Percentiles rank a stretch among this genome's conserved stretches.
Conservation (phyloP, 1,140 invertebrate species). For the Mactra quadrangularis region DNA sequence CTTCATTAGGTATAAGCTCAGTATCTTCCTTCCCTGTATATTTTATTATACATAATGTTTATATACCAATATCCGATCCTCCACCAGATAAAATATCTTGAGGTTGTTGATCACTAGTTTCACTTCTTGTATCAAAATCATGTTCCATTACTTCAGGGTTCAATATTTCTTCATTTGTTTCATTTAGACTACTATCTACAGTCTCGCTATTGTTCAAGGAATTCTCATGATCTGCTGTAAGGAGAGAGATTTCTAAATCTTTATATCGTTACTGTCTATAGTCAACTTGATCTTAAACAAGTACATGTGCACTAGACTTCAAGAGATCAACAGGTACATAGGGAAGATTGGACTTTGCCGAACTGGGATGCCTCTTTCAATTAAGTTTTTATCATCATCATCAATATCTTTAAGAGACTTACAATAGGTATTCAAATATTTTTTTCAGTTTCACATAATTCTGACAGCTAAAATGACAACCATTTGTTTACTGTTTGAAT, state of each 20-base stretch:
- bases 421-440: no score
- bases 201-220: slow-evolving; percentile 51
- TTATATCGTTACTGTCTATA: not conserved
- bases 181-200: slow-evolving; percentile 46
- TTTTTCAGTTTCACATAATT: no score
- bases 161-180: slow-evolving; percentile 61
- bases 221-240: slow-evolving; percentile 30
- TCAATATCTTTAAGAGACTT: no score
- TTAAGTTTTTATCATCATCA: no score
- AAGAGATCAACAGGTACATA: no score
- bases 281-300: not conserved
- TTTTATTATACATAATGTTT: no score
- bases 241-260: not conserved
- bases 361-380: no score
- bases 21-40: no score
- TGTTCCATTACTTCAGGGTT: slow-evolving; percentile 66
- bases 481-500: no score
- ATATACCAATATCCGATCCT: slow-evolving; percentile 53
- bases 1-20: no score
- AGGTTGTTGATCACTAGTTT: slow-evolving; percentile 68
- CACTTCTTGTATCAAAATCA: slow-evolving; percentile 80
- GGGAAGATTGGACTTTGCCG: no score
- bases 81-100: slow-evolving; percentile 39
- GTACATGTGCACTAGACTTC: not conserved
- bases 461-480: no score